These are phyloP conservation scores for Pseudois nayaur DNA, from an alignment of 2,113 vertebrate species.

Conservation along the genomic window DNA sequence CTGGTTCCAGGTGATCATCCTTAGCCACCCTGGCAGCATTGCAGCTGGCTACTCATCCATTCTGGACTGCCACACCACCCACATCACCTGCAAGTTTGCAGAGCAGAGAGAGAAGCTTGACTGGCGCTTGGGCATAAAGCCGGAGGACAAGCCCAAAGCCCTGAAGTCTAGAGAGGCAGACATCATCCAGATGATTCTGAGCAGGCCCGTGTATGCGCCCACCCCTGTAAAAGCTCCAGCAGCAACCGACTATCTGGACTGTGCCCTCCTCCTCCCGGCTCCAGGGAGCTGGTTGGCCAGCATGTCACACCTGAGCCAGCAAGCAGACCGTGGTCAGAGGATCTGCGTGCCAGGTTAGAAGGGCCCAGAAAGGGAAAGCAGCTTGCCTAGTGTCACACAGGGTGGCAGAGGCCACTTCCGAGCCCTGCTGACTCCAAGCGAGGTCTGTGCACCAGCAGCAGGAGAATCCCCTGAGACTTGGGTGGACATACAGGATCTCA, in stretches of 20 bases:
- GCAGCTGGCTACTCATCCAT: background rate
- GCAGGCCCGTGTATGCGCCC: constrained; percentile 70
- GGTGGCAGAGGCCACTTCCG: background rate
- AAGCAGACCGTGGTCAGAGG: background rate
- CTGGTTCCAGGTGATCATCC: constrained; percentile 69
- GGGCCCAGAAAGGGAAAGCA: background rate
- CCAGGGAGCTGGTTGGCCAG: background rate
- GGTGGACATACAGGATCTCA: background rate
- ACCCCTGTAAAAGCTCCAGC: constrained; percentile 81
- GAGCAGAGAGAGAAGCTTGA: background rate
- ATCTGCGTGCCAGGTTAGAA: background rate
- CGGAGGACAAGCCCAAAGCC: background rate
- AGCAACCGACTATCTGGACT: too few relatives aligned
- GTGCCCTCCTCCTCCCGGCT: background rate
- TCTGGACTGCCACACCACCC: background rate
- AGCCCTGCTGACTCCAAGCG: background rate
- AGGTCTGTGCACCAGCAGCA: fast-evolving
- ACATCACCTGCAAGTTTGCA: background rate
- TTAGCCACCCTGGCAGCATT: background rate
- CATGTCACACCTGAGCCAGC: background rate
- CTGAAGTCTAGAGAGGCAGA: background rate
- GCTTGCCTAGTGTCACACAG: background rate
- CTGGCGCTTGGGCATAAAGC: background rate
- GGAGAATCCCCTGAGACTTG: too few relatives aligned
- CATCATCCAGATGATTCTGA: background rate